These are phyloP conservation scores for Sparus aurata DNA, from an alignment of 2,797 vertebrate genomes.

Conservation along the genomic window DNA sequence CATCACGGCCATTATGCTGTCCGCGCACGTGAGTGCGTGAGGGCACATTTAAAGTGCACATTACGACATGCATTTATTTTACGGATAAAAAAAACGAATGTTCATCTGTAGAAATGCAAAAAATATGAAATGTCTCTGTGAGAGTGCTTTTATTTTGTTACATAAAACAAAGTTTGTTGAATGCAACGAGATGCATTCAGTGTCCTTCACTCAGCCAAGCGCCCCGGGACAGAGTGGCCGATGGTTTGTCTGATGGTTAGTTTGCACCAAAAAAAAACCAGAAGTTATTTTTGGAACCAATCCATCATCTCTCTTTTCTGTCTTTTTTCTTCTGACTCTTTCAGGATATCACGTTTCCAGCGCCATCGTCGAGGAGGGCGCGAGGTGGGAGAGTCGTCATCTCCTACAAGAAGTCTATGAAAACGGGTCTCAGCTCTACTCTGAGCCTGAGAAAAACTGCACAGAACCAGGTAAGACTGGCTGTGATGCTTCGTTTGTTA, in stretches of 20 bases:
- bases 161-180: slow-evolving; percentile 5
- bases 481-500: background rate
- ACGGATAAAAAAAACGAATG: background rate
- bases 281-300: background rate
- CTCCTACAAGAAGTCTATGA: slow-evolving; percentile 85
- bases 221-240: slow-evolving; percentile 22
- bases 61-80: background rate
- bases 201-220: slow-evolving; percentile 1
- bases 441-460: slow-evolving; percentile 87
- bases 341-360: slow-evolving; percentile 83
- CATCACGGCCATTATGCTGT: slow-evolving; percentile 10
- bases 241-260: slow-evolving; percentile 24
- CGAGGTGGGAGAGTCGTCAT: slow-evolving; percentile 85
- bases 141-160: slow-evolving; percentile 11
- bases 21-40: slow-evolving; percentile 8
- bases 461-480: slow-evolving; percentile 91
- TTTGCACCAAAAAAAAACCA: background rate
- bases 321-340: background rate
- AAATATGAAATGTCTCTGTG: background rate
- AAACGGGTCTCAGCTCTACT: slow-evolving; percentile 80
- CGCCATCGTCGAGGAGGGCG: slow-evolving; percentile 62
- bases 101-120: background rate
- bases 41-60: background rate
- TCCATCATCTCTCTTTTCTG: background rate
- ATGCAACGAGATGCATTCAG: slow-evolving; percentile 15